Base-by-base conservation (phyloP, 2,113 vertebrate species). In the Romanogobio albipinnatus region DNA sequence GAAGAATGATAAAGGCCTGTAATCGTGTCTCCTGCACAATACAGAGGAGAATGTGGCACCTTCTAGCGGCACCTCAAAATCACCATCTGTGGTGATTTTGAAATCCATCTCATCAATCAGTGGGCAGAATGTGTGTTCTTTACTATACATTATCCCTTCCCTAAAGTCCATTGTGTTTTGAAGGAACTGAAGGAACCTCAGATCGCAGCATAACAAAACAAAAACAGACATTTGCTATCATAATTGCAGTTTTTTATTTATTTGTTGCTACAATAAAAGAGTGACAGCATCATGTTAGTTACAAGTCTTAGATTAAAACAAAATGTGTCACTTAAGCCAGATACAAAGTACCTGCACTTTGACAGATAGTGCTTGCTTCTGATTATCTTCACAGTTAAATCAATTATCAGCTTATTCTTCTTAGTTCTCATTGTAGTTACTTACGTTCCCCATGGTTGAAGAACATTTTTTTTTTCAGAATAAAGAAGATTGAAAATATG, bases 1-100 rank as follows among this genome's bases (percentile, higher is more conserved):
- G 91, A 88, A 94, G 92, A 93, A 93, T 94, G 97, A 98, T 97
- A 97, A 98, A 97, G 96, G 95, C 94, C 94, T 93, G 93, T 96
- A 96, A 97, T 98, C 95, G 96, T 95, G 95, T 96, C 96, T 96
- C 92, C 91, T 89, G 77, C 90, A 93, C 93, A 90, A 93, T 90
- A 76, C 91, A 79, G 26, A 83, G 43, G 73, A 70, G 83, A 58
- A 80, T 2, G 26, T 76, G 15, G 9, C 36, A 76, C 71, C 76
- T 75, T 61, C 77, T 81, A 56, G 17, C 15, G 22, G 13, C 29
- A 61, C 22, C 79, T 76, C 9, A 45, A 76, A 81, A 33, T 62
- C 14, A 24, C 10, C 9, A 39, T 56, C 36, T 58, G 53, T 61
- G 36, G 1, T 78, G 22, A 61, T 45, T 71, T 11, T 71, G 9